Base-by-base conservation (phyloP, 1,140 invertebrate genomes). In the Sycophaga agraensis region DNA sequence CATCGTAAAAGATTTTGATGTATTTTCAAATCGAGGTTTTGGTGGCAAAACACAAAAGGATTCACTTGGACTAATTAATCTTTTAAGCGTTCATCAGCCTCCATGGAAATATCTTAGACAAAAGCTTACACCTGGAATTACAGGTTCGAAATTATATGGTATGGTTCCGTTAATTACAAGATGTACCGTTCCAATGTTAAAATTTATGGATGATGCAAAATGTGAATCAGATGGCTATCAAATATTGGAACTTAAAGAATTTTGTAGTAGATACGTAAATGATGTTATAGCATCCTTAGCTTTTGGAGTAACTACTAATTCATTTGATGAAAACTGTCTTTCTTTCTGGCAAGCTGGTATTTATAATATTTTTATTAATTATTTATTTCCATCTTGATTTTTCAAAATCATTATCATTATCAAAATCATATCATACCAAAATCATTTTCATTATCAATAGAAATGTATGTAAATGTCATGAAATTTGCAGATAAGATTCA, bases 261-360 rank as follows among this genome's bases (percentile, higher is more conserved):
- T 82, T 2, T 70, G 67, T 34, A 70, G 76, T 0, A 75, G 73
- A 53, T 85, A 81, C 35, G 73, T 79, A 0, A 83, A 81, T 1
- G 83, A 86, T 65, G 72, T 83, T 4, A 83, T 87, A n/a, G 79
- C 82, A 0, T 83, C 80, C 0, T 66, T 79, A 11, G 82, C 78
- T 3, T 86, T 82, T 68, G 85, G 84, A 1, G 68, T 85, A 6
- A 73, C 74, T 0, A 72, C 70, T 0, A 73, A 75, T 65, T 74
- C 70, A 6, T 76, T 76, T 37, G 64, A 77, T 12, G 68, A 79
- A 57, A 67, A 75, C 0, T 66, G 77, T 19, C 77, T 45, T 1
- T 73, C 74, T 17, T 81, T 78, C 64, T 76, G 67, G 56, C 64
- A 60, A 59, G 71, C 73, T 28, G 79, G 80, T 61, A 64, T n/a